phyloP scores from a whole-genome alignment of 2,113 vertebrate species.

The Corythornis vintsioides region DNA sequence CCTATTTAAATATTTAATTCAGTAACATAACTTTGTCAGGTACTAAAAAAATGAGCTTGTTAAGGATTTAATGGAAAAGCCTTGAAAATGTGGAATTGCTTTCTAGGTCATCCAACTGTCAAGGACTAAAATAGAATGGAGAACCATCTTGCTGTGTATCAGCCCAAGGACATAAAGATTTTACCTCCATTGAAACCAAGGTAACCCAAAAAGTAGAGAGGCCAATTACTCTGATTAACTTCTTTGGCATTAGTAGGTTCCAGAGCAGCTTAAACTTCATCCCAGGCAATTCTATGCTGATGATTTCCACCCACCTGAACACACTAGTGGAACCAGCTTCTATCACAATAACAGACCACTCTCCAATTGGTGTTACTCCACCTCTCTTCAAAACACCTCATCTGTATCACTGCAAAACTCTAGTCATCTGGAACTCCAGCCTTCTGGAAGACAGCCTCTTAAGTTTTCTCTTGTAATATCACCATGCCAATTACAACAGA shows the following conservation, averaged over 20 bases:
- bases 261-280: not conserved
- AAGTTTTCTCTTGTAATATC: not conserved
- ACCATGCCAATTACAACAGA: not conserved
- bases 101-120: not conserved
- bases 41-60: not conserved
- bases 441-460: not conserved
- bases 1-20: not conserved
- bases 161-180: not conserved
- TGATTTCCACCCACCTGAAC: not conserved
- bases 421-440: not conserved
- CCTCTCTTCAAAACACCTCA: not conserved
- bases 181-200: not conserved
- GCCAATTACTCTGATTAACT: not conserved
- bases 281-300: not conserved
- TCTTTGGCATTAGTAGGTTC: not conserved
- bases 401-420: not conserved
- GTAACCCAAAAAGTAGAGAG: not conserved
- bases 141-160: not conserved
- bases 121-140: not conserved
- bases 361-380: not conserved
- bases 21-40: not conserved
- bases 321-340: not conserved
- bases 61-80: conserved; percentile 15
- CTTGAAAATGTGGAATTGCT: not conserved
- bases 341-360: not conserved